A percentile compares a stretch with the other conserved stretches of the same genome.
These are phyloP conservation scores for Drosophila teissieri DNA, from an alignment of 1,140 invertebrate species.

Conservation along the genomic window DNA sequence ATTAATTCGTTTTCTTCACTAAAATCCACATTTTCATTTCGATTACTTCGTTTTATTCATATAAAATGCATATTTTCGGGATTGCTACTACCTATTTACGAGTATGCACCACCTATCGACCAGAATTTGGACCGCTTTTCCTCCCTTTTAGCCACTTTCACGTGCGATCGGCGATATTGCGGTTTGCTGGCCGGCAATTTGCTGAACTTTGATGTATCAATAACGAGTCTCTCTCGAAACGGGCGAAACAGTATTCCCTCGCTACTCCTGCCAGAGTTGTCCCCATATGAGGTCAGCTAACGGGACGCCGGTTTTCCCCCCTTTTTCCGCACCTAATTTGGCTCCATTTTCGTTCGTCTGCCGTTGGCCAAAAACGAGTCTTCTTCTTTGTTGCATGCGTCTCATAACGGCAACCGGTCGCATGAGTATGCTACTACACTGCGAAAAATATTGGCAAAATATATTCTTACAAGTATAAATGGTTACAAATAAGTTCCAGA, in stretches of 20 bases:
- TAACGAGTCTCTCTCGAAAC: slow-evolving; percentile 48
- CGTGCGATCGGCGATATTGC: slow-evolving; percentile 54
- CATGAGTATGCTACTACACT: slow-evolving; percentile 1
- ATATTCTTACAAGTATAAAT: no score
- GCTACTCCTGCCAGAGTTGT: slow-evolving; percentile 34
- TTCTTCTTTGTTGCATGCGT: slow-evolving; percentile 41
- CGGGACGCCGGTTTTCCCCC: slow-evolving; percentile 49
- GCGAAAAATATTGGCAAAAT: background rate
- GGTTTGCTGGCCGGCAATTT: slow-evolving; percentile 42
- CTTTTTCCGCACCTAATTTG: slow-evolving; percentile 6
- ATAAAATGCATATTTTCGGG: background rate
- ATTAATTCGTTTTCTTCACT: no score
- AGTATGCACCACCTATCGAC: background rate
- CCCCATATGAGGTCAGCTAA: slow-evolving; percentile 76
- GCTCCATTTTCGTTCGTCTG: slow-evolving; percentile 43
- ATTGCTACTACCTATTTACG: slow-evolving; percentile 4
- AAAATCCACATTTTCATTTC: background rate
- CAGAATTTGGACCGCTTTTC: background rate
- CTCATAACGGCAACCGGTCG: slow-evolving; percentile 41
- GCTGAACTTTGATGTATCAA: slow-evolving; percentile 66
- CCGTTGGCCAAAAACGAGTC: slow-evolving; percentile 70
- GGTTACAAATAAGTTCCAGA: no score
- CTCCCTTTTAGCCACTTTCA: slow-evolving; percentile 62
- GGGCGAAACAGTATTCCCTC: background rate
- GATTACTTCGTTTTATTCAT: no score